These are phyloP conservation scores for Eonycteris spelaea DNA, from an alignment of 2,113 vertebrate genomes.

Conservation along the genomic window DNA sequence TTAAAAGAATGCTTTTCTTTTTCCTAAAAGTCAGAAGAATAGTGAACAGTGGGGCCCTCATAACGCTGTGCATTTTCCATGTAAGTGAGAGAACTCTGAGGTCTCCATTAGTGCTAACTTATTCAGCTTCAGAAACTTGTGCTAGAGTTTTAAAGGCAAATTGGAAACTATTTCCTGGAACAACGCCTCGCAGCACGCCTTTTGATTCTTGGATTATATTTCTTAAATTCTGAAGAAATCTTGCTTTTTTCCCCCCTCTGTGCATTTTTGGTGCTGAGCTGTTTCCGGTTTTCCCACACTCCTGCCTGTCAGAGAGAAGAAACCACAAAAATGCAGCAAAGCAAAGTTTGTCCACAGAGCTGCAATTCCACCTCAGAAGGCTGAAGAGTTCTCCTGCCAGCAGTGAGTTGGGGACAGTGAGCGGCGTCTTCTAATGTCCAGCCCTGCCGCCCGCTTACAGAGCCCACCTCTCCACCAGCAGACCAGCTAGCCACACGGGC, in stretches of 20 bases:
- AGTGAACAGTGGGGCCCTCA: not conserved
- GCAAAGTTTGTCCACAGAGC: conserved; percentile 90
- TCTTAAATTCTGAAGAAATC: conserved; percentile 85
- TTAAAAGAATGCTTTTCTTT: not conserved
- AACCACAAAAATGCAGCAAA: conserved; percentile 95
- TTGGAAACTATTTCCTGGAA: conserved; percentile 87
- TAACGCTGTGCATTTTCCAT: conserved; percentile 57
- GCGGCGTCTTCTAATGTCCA: conserved; percentile 72
- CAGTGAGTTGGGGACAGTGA: conserved; percentile 81
- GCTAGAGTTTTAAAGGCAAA: conserved; percentile 81
- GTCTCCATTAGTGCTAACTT: conserved; percentile 75
- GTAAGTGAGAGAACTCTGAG: conserved; percentile 72
- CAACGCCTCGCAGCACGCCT: conserved; percentile 81
- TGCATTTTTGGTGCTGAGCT: conserved; percentile 91
- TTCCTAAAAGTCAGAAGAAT: conserved; percentile 4
- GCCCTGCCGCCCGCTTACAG: conserved; percentile 54
- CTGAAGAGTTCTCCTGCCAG: conserved; percentile 89
- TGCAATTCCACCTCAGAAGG: conserved; percentile 91
- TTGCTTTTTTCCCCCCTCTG: conserved; percentile 85
- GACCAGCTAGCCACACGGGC: conserved; percentile 43
- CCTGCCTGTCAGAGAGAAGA: conserved; percentile 93
- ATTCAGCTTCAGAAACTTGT: conserved; percentile 68
- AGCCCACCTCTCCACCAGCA: conserved; percentile 27
- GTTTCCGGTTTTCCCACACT: conserved; percentile 99
- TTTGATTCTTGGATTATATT: conserved; percentile 83